These are phyloP conservation scores for Amiota mariae DNA, from an alignment of 2,888 invertebrate genomes.

Conservation along the genomic window DNA sequence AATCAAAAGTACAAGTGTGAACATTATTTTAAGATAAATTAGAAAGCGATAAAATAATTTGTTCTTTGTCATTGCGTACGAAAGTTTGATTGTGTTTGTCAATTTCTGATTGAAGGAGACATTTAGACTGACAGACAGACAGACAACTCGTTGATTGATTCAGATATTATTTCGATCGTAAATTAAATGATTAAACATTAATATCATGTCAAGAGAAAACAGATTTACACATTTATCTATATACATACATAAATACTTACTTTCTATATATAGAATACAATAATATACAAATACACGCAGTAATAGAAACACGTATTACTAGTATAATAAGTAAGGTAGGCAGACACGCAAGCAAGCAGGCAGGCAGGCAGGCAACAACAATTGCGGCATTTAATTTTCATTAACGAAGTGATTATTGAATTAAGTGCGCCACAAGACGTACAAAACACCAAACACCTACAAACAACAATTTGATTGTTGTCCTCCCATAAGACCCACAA, in stretches of 20 bases:
- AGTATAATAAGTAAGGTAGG: neutral
- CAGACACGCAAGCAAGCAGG: too few relatives aligned
- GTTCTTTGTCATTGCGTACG: too few relatives aligned
- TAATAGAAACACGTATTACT: too few relatives aligned
- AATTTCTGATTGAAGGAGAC: neutral
- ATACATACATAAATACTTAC: too few relatives aligned
- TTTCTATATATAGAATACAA: neutral
- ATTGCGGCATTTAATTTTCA: conserved; percentile 27
- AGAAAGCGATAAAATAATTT: too few relatives aligned
- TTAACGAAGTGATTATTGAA: conserved; percentile 47
- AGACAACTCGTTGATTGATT: conserved; percentile 11
- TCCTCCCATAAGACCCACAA: too few relatives aligned
- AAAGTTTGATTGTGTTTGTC: too few relatives aligned
- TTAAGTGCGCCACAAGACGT: conserved; percentile 26
- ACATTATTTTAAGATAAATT: too few relatives aligned
- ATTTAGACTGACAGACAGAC: conserved; percentile 1
- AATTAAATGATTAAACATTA: conserved; percentile 32
- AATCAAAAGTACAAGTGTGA: too few relatives aligned
- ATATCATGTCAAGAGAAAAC: conserved; percentile 18
- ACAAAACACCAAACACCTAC: conserved; percentile 1
- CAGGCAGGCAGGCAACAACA: conserved; percentile 17
- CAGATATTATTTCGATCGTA: conserved; percentile 2
- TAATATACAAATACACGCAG: too few relatives aligned
- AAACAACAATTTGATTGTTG: neutral
- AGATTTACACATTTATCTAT: conserved; percentile 1